Conservation (phyloP, 2,888 invertebrate genomes). For the Campoplex nolae region DNA sequence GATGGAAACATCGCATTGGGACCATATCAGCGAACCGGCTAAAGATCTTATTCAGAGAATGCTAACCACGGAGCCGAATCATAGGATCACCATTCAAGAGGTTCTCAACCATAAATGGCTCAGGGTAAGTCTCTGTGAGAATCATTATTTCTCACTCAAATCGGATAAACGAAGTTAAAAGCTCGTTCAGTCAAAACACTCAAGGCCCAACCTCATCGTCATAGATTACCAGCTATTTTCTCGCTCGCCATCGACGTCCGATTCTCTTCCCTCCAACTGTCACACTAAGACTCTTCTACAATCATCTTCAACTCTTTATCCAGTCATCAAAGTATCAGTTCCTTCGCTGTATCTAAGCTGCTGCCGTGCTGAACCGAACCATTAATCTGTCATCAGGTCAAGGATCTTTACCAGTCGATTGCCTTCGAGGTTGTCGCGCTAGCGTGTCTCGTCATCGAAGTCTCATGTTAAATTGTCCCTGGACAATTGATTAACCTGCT, state of each 20-base stretch:
- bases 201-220: too few relatives aligned
- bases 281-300: not conserved
- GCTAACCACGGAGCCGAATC: constrained; percentile 96
- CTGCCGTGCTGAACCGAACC: constrained; percentile 19
- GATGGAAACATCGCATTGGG: constrained; percentile 96
- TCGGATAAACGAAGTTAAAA: not conserved
- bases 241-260: not conserved
- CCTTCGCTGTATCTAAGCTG: not conserved
- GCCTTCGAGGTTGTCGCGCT: constrained; percentile 40
- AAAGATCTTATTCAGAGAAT: constrained; percentile 98
- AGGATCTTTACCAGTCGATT: constrained; percentile 56
- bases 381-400: constrained; percentile 34
- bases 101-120: constrained; percentile 99
- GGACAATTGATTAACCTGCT: constrained; percentile 31
- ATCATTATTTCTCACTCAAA: constrained; percentile 13
- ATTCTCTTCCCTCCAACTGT: not conserved
- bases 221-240: not conserved
- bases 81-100: constrained; percentile 97
- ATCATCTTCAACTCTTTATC: not conserved
- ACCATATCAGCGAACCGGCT: constrained; percentile 96
- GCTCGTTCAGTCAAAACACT: not conserved
- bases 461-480: constrained; percentile 29
- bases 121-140: constrained; percentile 88
- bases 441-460: constrained; percentile 4
- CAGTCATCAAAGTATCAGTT: not conserved